Conservation (phyloP, 2,113 vertebrate genomes). For the Hemiprocne comata region DNA sequence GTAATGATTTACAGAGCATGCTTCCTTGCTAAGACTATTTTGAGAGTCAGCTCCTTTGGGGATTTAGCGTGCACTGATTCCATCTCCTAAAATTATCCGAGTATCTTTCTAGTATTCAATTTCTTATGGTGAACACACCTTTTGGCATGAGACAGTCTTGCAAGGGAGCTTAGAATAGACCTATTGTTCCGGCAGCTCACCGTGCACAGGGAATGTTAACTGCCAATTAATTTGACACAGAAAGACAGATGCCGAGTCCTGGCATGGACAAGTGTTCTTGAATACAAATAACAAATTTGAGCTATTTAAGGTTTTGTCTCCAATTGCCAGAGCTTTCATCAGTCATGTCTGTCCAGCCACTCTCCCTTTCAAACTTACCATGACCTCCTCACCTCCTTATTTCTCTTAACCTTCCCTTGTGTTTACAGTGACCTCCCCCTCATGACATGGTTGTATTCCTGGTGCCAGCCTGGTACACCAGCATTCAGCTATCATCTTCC, state of each 20-base stretch:
- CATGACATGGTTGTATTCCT: neutral
- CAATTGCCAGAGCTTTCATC: neutral
- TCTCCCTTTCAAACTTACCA: conserved; percentile 14
- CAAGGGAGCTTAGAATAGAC: neutral
- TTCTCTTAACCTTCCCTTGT: neutral
- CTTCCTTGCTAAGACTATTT: neutral
- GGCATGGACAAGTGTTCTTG: neutral
- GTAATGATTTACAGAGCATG: neutral
- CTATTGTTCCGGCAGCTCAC: neutral
- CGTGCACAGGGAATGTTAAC: neutral
- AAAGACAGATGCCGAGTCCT: neutral
- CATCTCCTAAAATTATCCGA: neutral
- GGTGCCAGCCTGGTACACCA: neutral
- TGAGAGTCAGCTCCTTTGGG: neutral
- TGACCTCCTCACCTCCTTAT: neutral
- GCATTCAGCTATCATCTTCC: neutral
- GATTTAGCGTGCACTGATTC: neutral
- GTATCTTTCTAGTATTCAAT: neutral
- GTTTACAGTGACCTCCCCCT: neutral
- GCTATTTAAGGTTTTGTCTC: conserved; percentile 25
- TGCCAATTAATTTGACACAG: neutral
- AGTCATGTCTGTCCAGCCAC: neutral
- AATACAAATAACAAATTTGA: conserved; percentile 12
- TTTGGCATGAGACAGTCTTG: neutral
- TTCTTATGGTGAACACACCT: conserved; percentile 24